Base-by-base conservation (phyloP, 2,797 vertebrate genomes). In the Erethizon dorsatum region DNA sequence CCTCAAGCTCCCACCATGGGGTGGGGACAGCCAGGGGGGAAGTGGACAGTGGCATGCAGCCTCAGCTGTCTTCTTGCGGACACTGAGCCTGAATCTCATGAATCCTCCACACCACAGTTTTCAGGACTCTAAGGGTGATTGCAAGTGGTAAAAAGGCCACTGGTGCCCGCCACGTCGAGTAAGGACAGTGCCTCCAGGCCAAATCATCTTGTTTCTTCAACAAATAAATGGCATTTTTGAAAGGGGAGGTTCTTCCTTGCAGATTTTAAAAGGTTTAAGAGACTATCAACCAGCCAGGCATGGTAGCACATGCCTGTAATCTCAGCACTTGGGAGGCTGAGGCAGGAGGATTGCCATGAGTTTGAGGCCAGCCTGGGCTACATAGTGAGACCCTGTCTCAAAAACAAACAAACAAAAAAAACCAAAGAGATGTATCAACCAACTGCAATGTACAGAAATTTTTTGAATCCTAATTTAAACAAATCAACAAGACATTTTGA, bases 401-500 rank as follows among this genome's bases (percentile, higher is more conserved):
- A 63, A 63, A 56, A 56, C 50, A 56, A 41, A 41, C 37, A 41
- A 41, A 54, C 54, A 54, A 61, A 61, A 61, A 61, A 22, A 61
- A 59, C 7, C 56, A 33, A 33, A 65, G 69, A 69, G 47, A 69
- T 1, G 2, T 61, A n/a, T 52, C 50, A 65, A 52, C 26, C 37
- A 92, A 67, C 85, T 20, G 41, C 57, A 89, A 75, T 11, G 17
- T 2, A 28, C 57, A 22, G 50, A 82, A n/a, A 57, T 15, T 80
- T 92, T 61, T 24, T 26, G 8, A 88, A 71, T 88, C 26, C 45
- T 61, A 90, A 86, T 86, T 69, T 41, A 82, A 93, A 65, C 41
- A 88, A 79, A 71, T 22, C 10, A 88, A 41, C 73, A 92, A 92
- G 71, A 50, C 17, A 63, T 89, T 87, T 50, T 85, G 52, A 91